Evolutionary conservation across 2,113 vertebrate genomes (phyloP), one percentile per base, ranked within the genome.

Genomic region (Solenodon paradoxus): DNA sequence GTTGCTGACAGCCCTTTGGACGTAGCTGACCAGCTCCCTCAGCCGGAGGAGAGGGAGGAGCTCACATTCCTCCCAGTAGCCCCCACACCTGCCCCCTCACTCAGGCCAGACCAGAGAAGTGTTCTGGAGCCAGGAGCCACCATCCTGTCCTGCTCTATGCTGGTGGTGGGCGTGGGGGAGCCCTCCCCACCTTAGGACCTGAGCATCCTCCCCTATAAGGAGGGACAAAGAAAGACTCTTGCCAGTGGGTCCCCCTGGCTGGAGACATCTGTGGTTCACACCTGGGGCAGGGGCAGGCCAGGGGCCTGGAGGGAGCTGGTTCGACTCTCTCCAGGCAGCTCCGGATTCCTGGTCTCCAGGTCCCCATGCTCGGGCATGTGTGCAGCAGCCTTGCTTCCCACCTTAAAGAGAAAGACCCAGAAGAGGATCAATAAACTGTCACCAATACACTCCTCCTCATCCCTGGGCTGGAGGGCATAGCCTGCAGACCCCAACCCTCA

Each of bases 1-100:
- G 92, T 97, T 98, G 77, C 97, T 95, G 74, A 98, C 97, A 20
- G 97, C 98, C 95, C 98, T 77, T 19, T 98, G 92, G 32, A 99
- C 24, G 28, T 94, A 97, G 93, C 96, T 97, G 64, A 97, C 53
- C 64, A 98, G 98, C 77, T 98, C 94, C 17, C 90, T 98, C 99
- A 99, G 86, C 22, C 49, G 72, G 61, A 30, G 0, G 0, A 40
- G 61, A 38, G n/a, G 16, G 35, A 4, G 19, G 0, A 0, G 26
- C 63, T 75, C 77, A 79, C 83, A 10, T 28, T 0, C 10, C 6
- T 19, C 1, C 0, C 6, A 93, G n/a, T 0, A 42, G 0, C 30
- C 71, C 51, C 16, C 0, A 4, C 2, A 1, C 68, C 57, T 3
- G 17, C 8, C 7, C 64, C 16, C 45, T 74, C 15, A 9, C 55